Percentiles rank a stretch among this genome's conserved stretches.
These are phyloP conservation scores for Phytoseiulus persimilis DNA, from an alignment of 2,888 invertebrate species.

Conservation along the genomic window DNA sequence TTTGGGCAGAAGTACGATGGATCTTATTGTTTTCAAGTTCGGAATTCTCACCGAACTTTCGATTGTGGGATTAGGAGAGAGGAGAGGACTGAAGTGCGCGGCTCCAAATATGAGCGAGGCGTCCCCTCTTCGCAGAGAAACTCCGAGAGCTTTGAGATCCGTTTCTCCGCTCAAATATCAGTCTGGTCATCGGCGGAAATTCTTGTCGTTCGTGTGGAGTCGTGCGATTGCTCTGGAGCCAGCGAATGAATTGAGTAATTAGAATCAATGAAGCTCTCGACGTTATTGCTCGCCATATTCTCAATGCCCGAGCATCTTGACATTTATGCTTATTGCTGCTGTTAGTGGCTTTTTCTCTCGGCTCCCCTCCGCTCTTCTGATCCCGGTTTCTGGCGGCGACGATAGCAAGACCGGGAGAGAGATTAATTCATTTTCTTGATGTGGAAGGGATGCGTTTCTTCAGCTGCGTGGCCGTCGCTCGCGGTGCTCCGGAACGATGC, in stretches of 20 bases:
- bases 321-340: neutral
- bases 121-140: too few species aligned
- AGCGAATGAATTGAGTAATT: neutral
- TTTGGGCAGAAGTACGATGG: too few species aligned
- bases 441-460: neutral
- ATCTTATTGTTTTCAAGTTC: too few species aligned
- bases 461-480: neutral
- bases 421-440: neutral
- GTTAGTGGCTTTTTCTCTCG: neutral
- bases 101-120: too few species aligned
- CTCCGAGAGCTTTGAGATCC: too few species aligned
- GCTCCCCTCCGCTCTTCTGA: neutral
- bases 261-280: neutral
- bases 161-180: too few species aligned
- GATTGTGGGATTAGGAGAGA: too few species aligned
- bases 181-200: neutral
- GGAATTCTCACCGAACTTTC: too few species aligned
- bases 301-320: neutral
- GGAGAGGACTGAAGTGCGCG: too few species aligned
- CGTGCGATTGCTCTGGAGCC: neutral
- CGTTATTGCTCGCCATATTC: neutral
- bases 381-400: neutral
- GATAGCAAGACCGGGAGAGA: neutral
- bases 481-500: neutral
- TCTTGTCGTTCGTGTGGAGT: neutral